Percentiles rank a stretch among this genome's conserved stretches.
Conservation (phyloP, 2,888 invertebrate species). For the Platycheirus rosarum region DNA sequence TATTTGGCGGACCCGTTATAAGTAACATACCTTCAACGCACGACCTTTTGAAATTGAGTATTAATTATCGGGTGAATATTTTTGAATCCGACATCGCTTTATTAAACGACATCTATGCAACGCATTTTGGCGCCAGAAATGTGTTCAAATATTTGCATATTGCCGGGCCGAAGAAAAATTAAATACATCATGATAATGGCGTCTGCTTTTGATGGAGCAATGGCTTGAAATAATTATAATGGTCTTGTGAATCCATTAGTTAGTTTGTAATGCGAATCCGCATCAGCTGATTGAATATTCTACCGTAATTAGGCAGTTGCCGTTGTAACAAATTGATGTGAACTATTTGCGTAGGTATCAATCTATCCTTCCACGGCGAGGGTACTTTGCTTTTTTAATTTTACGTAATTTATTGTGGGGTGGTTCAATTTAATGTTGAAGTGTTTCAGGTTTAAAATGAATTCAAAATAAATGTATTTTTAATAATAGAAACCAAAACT, state of each 20-base stretch:
- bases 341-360: too few species aligned
- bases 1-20: too few species aligned
- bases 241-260: slow-evolving; percentile 43
- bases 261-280: slow-evolving; percentile 24
- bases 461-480: too few species aligned
- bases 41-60: slow-evolving; percentile 31
- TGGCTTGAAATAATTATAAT: slow-evolving; percentile 60
- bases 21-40: slow-evolving; percentile 36
- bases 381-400: too few species aligned
- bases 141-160: slow-evolving; percentile 53
- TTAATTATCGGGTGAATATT: slow-evolving; percentile 53
- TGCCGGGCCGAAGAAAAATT: slow-evolving; percentile 45
- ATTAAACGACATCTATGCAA: slow-evolving; percentile 38
- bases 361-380: too few species aligned
- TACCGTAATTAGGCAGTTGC: slow-evolving; percentile 22
- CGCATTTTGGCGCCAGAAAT: slow-evolving; percentile 52
- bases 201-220: slow-evolving; percentile 46
- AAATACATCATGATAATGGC: slow-evolving; percentile 50
- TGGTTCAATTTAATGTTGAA: too few species aligned
- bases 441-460: too few species aligned
- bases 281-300: slow-evolving; percentile 49
- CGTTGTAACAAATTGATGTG: too few species aligned
- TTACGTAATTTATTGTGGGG: too few species aligned
- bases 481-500: too few species aligned
- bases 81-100: slow-evolving; percentile 36